Base-by-base conservation (phyloP, 1,140 invertebrate genomes). In the Drosophila sucinea region DNA sequence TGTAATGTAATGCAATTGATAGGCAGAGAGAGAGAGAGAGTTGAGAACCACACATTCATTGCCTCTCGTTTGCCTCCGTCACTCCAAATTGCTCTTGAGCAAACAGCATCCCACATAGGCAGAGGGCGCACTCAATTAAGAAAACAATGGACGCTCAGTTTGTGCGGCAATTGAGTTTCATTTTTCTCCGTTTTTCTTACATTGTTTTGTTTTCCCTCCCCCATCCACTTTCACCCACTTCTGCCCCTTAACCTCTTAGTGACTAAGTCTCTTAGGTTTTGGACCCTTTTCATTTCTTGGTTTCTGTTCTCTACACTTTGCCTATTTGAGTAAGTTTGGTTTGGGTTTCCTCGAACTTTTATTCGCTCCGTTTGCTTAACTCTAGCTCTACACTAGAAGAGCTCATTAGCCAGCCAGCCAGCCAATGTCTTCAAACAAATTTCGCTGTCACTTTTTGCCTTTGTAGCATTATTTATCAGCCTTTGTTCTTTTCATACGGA, bases 121-220 rank as follows among this genome's bases (percentile, higher is more conserved):
- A 30, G 40, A 70, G 66, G 41, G 68, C 73, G 54, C 75, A 78
- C 76, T 78, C 76, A 78, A 77, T 78, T 78, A 78, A 77, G 76
- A 78, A 78, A 78, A 78, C 74, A 78, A 78, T 78, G 55, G 74
- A 58, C 54, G 58, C 69, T 67, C 61, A 55, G 76, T 72, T 77
- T 78, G 62, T 78, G 76, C 62, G 76, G 67, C 76, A 78, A 67
- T 78, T 78, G 62, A 77, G 58, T 77, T 77, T 72, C 66, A 62
- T 29, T 29, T 73, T 33, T 60, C 68, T 55, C 27, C 58, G 76
- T 60, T 47, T 58, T 10, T 47, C 25, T 29, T 8, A 27, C 73
- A 70, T 78, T 77, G 66, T 78, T 72, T 71, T 40, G 51, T 41
- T 67, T 70, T 62, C 62, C 33, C 30, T n/a, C 27, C 25, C 3